phyloP scores from a whole-genome alignment of 2,797 vertebrate genomes.

The Neoniphon sammara region DNA sequence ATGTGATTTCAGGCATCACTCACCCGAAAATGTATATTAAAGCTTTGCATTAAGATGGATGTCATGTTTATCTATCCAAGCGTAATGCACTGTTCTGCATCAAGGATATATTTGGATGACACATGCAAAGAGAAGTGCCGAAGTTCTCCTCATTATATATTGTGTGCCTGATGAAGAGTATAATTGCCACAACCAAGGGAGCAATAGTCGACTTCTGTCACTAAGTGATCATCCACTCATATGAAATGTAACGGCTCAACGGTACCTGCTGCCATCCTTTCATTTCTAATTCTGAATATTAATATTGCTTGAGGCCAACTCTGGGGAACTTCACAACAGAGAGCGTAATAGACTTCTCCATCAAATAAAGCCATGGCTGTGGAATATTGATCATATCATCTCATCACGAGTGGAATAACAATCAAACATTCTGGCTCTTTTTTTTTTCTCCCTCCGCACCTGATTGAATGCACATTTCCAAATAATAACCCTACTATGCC shows the following conservation, averaged over 20 bases:
- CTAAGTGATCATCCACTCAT: constrained; percentile 66
- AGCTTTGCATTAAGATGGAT: constrained; percentile 69
- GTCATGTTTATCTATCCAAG: constrained; percentile 55
- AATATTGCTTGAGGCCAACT: constrained; percentile 71
- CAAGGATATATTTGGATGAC: constrained; percentile 53
- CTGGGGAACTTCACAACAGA: constrained; percentile 69
- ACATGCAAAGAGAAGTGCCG: constrained; percentile 45
- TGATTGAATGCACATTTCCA: constrained; percentile 49
- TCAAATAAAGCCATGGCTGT: constrained; percentile 51
- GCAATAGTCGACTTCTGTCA: constrained; percentile 71
- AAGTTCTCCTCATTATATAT: constrained; percentile 61
- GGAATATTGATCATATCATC: constrained; percentile 71
- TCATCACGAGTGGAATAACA: constrained; percentile 54
- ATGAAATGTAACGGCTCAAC: constrained; percentile 60
- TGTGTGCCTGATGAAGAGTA: constrained; percentile 59
- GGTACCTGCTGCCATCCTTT: constrained; percentile 72
- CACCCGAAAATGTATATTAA: constrained; percentile 46
- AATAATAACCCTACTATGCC: constrained; percentile 42
- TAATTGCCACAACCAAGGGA: constrained; percentile 74
- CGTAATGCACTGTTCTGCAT: constrained; percentile 27
- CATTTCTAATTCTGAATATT: constrained; percentile 72
- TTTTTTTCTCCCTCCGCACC: constrained; percentile 2
- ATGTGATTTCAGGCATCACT: constrained; percentile 40
- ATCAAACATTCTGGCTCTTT: constrained; percentile 31
- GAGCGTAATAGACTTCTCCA: constrained; percentile 69